Percentiles rank a stretch among this genome's conserved stretches.
phyloP scores from a whole-genome alignment of 2,888 invertebrate genomes.

The Melieria crassipennis region DNA sequence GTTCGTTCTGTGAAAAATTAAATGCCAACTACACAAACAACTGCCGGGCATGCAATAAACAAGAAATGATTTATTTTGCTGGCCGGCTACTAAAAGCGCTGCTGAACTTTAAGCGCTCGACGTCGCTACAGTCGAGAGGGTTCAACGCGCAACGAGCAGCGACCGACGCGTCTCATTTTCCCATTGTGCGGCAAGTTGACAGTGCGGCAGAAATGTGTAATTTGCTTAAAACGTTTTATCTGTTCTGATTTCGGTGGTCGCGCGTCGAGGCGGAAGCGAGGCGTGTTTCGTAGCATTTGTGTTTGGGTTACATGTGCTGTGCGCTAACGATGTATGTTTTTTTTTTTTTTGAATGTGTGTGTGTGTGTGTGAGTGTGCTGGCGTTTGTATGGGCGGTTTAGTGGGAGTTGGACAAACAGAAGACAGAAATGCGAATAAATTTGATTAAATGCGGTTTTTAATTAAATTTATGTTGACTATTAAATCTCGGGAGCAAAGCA shows the following conservation, averaged over 20 bases:
- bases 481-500: too few species aligned
- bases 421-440: neutral
- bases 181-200: neutral
- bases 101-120: too few species aligned
- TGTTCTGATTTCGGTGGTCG: neutral
- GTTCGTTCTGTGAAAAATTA: too few species aligned
- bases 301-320: neutral
- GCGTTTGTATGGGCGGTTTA: neutral
- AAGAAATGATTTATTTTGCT: too few species aligned
- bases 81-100: too few species aligned
- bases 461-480: slow-evolving; percentile 1
- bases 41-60: too few species aligned
- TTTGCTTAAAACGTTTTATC: neutral
- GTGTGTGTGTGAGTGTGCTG: neutral
- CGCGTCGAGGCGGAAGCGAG: too few species aligned
- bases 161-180: too few species aligned
- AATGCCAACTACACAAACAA: too few species aligned
- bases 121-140: too few species aligned
- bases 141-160: too few species aligned
- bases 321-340: neutral
- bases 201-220: neutral
- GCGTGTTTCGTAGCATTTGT: too few species aligned
- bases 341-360: neutral
- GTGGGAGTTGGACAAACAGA: neutral
- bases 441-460: neutral